Conservation (phyloP, 2,888 invertebrate species). For the Drosophila engyochracea region DNA sequence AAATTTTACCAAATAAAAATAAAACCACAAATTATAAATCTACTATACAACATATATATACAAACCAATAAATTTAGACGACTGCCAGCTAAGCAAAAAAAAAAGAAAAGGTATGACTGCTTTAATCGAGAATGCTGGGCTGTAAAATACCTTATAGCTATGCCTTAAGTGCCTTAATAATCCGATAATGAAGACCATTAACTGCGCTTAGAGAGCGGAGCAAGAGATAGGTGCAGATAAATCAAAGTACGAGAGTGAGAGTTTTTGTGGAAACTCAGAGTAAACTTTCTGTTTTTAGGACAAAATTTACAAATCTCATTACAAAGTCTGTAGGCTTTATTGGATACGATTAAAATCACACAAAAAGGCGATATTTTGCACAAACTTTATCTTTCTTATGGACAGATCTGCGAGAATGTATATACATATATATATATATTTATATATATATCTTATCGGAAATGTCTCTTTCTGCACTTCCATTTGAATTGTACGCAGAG, state of each 20-base stretch:
- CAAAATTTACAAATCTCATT: background rate
- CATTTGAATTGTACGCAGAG: slow-evolving; percentile 8
- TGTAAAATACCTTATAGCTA: slow-evolving; percentile 4
- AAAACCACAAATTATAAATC: slow-evolving; percentile 61
- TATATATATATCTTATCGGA: background rate
- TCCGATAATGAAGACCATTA: background rate
- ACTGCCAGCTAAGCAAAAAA: slow-evolving; percentile 61
- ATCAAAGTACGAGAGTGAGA: background rate
- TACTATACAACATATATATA: slow-evolving; percentile 13
- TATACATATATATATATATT: background rate
- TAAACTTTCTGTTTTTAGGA: background rate
- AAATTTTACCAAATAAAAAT: slow-evolving; percentile 59
- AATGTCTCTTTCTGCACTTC: slow-evolving; percentile 3
- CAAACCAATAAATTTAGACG: slow-evolving; percentile 50
- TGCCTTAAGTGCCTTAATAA: background rate
- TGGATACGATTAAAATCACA: background rate
- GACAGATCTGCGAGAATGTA: background rate
- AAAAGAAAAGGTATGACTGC: background rate
- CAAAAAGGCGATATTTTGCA: background rate
- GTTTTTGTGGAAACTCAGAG: background rate
- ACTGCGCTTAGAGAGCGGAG: too few relatives aligned
- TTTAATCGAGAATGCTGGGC: background rate
- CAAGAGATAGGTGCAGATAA: background rate
- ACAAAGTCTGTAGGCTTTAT: background rate
- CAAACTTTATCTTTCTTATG: background rate